Evolutionary conservation across 2,113 vertebrate species (phyloP).

Genomic region (Pachypanchax playfairii): DNA sequence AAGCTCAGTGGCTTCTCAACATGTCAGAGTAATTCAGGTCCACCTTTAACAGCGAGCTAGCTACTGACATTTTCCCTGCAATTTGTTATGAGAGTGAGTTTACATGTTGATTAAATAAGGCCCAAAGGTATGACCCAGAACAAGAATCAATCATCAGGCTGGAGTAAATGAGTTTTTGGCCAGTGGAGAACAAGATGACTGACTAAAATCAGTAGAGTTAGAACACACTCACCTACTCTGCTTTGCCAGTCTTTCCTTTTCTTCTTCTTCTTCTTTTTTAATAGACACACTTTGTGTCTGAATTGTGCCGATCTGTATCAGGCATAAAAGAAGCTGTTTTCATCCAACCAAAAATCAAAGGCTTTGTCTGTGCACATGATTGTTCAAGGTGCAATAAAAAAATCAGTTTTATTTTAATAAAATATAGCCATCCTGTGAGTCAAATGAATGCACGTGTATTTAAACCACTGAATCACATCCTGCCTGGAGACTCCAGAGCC

Average conservation of each 20-base stretch:
- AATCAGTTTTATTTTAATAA: slow-evolving; percentile 63
- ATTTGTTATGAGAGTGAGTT: slow-evolving; percentile 75
- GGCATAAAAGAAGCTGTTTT: slow-evolving; percentile 50
- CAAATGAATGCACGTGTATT: slow-evolving; percentile 75
- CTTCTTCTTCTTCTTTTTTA: slow-evolving; percentile 7
- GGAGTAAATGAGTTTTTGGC: slow-evolving; percentile 56
- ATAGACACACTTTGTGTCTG: background rate
- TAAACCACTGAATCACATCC: slow-evolving; percentile 62
- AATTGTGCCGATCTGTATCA: slow-evolving; percentile 24
- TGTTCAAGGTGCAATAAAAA: slow-evolving; percentile 54
- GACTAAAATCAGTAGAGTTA: slow-evolving; percentile 37
- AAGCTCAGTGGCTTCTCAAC: slow-evolving; percentile 65
- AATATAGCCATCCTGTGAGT: slow-evolving; percentile 60
- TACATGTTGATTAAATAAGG: slow-evolving; percentile 80
- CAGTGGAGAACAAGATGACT: slow-evolving; percentile 43
- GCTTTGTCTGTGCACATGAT: slow-evolving; percentile 56
- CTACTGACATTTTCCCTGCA: slow-evolving; percentile 73
- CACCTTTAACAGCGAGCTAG: slow-evolving; percentile 48
- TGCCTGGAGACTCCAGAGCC: slow-evolving; percentile 63
- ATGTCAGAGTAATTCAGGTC: slow-evolving; percentile 70
- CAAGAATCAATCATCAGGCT: slow-evolving; percentile 74
- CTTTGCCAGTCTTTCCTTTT: background rate
- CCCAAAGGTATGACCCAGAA: slow-evolving; percentile 73
- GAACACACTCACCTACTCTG: slow-evolving; percentile 19
- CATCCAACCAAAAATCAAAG: slow-evolving; percentile 63